These are phyloP conservation scores for Bombus fervidus DNA, from an alignment of 1,140 invertebrate species.

Conservation along the genomic window DNA sequence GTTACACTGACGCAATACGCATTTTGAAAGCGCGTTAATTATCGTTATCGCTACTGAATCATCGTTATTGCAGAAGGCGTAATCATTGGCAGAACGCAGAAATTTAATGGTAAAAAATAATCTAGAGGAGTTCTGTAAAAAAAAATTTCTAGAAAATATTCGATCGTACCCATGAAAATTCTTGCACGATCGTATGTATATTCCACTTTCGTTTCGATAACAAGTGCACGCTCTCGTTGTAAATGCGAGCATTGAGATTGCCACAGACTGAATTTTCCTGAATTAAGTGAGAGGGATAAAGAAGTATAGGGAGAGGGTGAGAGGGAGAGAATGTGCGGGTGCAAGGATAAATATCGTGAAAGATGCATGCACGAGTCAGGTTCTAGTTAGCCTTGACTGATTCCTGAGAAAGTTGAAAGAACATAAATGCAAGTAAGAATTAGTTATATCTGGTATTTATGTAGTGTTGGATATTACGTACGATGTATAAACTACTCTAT, in stretches of 20 bases:
- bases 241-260: not conserved
- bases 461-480: too few species aligned
- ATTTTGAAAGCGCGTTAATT: not conserved
- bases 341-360: not conserved
- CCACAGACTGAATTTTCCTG: not conserved
- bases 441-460: not conserved
- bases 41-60: too few species aligned
- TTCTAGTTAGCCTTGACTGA: conserved; percentile 1
- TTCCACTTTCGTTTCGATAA: not conserved
- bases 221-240: not conserved
- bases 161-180: not conserved
- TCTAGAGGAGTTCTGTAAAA: too few species aligned
- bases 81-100: too few species aligned
- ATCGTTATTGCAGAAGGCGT: too few species aligned
- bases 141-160: too few species aligned
- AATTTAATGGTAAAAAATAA: too few species aligned
- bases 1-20: not conserved
- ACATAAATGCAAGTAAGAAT: not conserved
- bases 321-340: not conserved
- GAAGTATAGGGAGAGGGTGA: not conserved
- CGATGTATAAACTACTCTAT: too few species aligned
- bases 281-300: not conserved
- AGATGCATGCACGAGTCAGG: not conserved
- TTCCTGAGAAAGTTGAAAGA: not conserved
- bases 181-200: too few species aligned